Conservation (phyloP, 92 coral and sea anemone species). For the Ricordea florida region DNA sequence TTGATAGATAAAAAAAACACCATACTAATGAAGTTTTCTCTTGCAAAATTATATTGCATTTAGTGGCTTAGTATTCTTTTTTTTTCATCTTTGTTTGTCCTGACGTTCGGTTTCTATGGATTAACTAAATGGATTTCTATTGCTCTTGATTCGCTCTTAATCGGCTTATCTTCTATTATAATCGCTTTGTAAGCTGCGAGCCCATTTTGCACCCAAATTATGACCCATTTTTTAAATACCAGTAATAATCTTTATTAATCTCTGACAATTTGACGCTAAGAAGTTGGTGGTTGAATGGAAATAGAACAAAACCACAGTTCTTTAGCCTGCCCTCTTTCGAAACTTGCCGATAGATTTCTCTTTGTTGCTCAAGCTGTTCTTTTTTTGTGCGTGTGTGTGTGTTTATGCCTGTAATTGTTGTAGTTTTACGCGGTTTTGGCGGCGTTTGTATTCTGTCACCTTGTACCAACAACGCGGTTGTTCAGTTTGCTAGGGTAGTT, state of each 20-base stretch:
- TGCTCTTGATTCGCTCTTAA: conserved; percentile 2
- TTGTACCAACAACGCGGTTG: not conserved
- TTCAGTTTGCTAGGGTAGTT: conserved; percentile 5
- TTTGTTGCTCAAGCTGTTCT: not conserved
- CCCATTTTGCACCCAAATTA: conserved; percentile 3
- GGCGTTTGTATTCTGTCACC: not conserved
- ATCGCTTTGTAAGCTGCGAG: not conserved
- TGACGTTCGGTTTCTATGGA: conserved; percentile 14
- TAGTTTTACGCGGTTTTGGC: not conserved
- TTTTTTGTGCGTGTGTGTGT: not conserved
- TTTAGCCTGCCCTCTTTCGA: not conserved
- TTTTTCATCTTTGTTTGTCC: not conserved
- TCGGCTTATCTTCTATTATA: conserved; percentile 17
- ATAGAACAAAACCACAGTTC: no score
- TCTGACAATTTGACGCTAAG: not conserved
- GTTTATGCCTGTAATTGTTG: not conserved
- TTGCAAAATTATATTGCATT: no score
- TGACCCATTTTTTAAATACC: not conserved
- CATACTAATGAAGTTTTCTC: no score
- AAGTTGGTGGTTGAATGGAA: no score
- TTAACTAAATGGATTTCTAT: conserved; percentile 10
- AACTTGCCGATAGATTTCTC: not conserved
- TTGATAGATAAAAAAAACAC: no score
- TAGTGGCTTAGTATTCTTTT: not conserved
- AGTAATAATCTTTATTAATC: conserved; percentile 1